Evolutionary conservation across 1,140 invertebrate species (phyloP), one percentile per base, ranked within the genome.

Genomic region (Eupristina koningsbergeri): DNA sequence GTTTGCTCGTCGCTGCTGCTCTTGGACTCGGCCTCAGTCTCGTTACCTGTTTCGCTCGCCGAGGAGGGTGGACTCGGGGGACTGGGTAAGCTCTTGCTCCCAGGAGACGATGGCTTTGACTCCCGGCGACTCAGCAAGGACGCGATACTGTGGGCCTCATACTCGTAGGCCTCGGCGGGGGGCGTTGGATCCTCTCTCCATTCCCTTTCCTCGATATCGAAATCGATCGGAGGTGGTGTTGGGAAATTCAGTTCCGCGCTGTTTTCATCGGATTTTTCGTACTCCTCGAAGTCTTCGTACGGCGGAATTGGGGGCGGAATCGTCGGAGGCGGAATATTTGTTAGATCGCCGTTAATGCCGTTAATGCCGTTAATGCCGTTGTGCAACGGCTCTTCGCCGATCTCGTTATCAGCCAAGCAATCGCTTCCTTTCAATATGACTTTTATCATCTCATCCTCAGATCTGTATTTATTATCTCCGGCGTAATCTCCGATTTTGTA

Each of bases 41-140:
- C 84, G 29, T 36, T 29, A 19, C 84, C 84, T 0, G 75, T 31
- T 15, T 85, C 80, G 22, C 64, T 82, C 0, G 22, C n/a, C 2
- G 74, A 64, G 0, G 74, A 80, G 0, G 79, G 79, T 17, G 83
- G 58, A 50, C 82, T 83, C 26, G 82, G 82, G 3, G 74, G 74
- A 41, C 81, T 83, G 6, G 83, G 83, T 63, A 85, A 63, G 34
- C 84, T 85, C 36, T 85, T 85, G 53, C 84, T 81, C 6, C 75
- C 80, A 1, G 84, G 84, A 1, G 84, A 85, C 1, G 79, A 63
- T 22, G 71, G 3, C 61, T 80, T 74, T 26, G 53, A 80, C 6
- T 53, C 31, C 17, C 53, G 34, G 2, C 53, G 67, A 58, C 31
- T 34, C 8, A 73, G 19, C 19, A 64, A 0, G 13, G 77, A 39